Conservation (phyloP, 1,140 invertebrate species). For the Dreissena rostriformis region DNA sequence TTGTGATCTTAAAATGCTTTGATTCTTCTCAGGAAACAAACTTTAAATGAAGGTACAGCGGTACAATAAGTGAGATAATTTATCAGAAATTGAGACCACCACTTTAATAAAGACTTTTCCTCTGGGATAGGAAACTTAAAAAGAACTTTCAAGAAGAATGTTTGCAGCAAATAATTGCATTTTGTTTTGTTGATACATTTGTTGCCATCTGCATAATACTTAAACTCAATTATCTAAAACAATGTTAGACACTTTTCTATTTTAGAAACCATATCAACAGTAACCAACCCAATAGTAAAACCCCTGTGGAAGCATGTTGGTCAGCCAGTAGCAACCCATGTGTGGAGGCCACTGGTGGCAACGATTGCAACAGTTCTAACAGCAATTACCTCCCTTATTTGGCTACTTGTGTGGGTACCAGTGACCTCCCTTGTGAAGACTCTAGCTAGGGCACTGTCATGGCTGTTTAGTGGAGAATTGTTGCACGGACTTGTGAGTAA, state of each 20-base stretch:
- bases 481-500: conserved; percentile 4
- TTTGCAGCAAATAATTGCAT: no score
- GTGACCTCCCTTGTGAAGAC: conserved; percentile 13
- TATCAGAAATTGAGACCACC: no score
- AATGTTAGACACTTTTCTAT: conserved; percentile 19
- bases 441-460: conserved; percentile 7
- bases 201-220: not conserved
- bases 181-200: not conserved
- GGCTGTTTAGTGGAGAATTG: conserved; percentile 31
- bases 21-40: no score
- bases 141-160: no score
- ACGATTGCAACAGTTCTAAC: not conserved
- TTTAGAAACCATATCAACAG: conserved; percentile 58
- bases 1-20: no score
- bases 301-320: conserved; percentile 55
- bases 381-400: conserved; percentile 22
- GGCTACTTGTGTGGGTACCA: conserved; percentile 28
- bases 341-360: conserved; percentile 1
- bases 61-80: no score
- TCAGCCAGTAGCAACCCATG: conserved; percentile 26
- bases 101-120: no score
- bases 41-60: no score
- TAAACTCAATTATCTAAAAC: not conserved
- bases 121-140: no score
- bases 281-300: conserved; percentile 55